These are phyloP conservation scores for Celastrina argiolus DNA, from an alignment of 2,888 invertebrate genomes.

Conservation along the genomic window DNA sequence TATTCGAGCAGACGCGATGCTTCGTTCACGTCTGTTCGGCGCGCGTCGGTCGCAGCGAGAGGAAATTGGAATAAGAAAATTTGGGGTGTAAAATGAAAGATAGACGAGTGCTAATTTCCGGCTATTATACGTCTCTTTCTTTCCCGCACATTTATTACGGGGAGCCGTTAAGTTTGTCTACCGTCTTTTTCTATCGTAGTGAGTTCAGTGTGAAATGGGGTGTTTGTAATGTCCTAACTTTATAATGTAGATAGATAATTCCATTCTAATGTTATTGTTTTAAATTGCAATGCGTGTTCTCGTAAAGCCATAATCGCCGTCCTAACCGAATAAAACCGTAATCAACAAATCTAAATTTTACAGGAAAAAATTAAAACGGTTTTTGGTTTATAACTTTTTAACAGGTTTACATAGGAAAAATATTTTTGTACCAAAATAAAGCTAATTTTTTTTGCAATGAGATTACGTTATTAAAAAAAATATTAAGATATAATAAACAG, in stretches of 20 bases:
- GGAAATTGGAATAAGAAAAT: constrained; percentile 88
- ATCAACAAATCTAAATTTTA: too few species aligned
- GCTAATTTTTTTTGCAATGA: too few species aligned
- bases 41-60: constrained; percentile 60
- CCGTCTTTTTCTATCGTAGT: constrained; percentile 67
- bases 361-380: too few species aligned
- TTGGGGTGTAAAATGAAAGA: constrained; percentile 87
- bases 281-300: constrained; percentile 4
- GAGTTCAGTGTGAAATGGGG: constrained; percentile 34
- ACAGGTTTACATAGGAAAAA: too few species aligned
- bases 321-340: too few species aligned
- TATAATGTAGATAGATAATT: constrained; percentile 25
- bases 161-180: constrained; percentile 53
- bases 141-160: constrained; percentile 73
- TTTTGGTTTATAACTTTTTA: too few species aligned
- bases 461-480: too few species aligned
- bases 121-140: constrained; percentile 77
- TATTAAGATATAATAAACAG: too few species aligned
- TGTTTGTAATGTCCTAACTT: constrained; percentile 30
- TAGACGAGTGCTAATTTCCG: constrained; percentile 86
- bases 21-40: constrained; percentile 53
- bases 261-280: constrained; percentile 8
- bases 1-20: constrained; percentile 33
- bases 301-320: too few species aligned
- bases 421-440: too few species aligned